Evolutionary conservation across 2,888 invertebrate species (phyloP).

Genomic region (Oscheius onirici): DNA sequence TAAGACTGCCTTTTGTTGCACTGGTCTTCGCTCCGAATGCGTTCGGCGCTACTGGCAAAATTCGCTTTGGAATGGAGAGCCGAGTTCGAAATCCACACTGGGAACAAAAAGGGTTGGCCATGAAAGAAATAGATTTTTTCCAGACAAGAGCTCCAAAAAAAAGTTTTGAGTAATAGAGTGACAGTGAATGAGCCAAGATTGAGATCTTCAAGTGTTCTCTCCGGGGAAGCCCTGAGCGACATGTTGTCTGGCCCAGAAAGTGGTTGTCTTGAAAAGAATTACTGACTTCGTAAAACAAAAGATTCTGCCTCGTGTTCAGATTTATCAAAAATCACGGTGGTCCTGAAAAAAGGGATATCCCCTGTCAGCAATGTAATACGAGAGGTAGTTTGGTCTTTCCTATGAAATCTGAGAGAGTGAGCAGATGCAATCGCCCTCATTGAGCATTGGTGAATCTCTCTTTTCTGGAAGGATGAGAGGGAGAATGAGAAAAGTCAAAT

Average conservation of each 20-base stretch:
- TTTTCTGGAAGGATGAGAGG: too few relatives aligned
- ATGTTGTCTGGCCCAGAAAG: slow-evolving; percentile 5
- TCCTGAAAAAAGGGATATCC: too few relatives aligned
- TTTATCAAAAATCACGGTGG: too few relatives aligned
- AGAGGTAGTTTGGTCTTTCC: slow-evolving; percentile 17
- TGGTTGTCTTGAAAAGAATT: background rate
- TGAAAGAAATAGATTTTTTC: background rate
- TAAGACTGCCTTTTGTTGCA: slow-evolving; percentile 20
- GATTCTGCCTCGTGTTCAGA: too few relatives aligned
- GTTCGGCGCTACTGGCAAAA: slow-evolving; percentile 9
- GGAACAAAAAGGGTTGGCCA: background rate
- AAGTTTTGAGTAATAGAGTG: slow-evolving; percentile 1
- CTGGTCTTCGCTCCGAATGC: slow-evolving; percentile 27
- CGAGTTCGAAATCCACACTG: background rate
- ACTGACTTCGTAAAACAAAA: too few relatives aligned
- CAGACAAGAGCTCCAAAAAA: too few relatives aligned
- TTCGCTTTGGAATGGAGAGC: background rate
- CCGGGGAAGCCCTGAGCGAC: slow-evolving; percentile 27
- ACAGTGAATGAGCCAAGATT: slow-evolving; percentile 22
- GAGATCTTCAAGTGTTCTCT: slow-evolving; percentile 21
- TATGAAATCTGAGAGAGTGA: slow-evolving; percentile 21
- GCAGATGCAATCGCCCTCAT: slow-evolving; percentile 1
- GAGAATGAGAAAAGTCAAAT: background rate
- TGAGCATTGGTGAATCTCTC: too few relatives aligned
- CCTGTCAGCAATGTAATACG: slow-evolving; percentile 5